Evolutionary conservation across 2,888 invertebrate species (phyloP).

Genomic region (Magallana nippona): DNA sequence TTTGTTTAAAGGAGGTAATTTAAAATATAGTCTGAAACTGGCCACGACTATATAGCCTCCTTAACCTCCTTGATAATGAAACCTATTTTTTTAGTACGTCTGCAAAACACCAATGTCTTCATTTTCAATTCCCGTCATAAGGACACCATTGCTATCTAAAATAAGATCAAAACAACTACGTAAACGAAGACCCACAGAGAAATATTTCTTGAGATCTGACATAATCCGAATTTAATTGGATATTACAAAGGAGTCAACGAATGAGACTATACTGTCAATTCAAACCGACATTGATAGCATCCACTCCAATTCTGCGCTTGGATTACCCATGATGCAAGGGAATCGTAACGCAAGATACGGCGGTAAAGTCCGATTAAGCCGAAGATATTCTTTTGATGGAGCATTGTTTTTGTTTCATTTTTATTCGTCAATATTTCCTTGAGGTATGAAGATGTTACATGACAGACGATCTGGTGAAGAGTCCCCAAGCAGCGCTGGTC

Average conservation of each 20-base stretch:
- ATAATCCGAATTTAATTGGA: constrained; percentile 33
- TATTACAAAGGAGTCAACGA: not conserved
- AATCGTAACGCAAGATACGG: not conserved
- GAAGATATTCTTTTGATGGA: not conserved
- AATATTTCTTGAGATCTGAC: constrained; percentile 17
- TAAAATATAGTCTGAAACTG: too few relatives aligned
- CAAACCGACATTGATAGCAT: not conserved
- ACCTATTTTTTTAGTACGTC: not conserved
- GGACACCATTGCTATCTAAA: not conserved
- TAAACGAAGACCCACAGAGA: not conserved
- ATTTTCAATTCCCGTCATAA: not conserved
- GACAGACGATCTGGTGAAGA: constrained; percentile 1
- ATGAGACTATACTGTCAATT: not conserved
- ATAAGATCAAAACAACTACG: not conserved
- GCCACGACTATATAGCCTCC: too few relatives aligned
- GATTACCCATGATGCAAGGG: constrained; percentile 13
- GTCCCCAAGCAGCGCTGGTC: not conserved
- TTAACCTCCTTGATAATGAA: too few relatives aligned
- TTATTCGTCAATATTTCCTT: constrained; percentile 4
- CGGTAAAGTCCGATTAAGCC: not conserved
- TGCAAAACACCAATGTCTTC: not conserved
- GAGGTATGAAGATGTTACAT: constrained; percentile 24
- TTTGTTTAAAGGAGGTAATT: too few relatives aligned
- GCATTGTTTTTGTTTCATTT: constrained; percentile 20
- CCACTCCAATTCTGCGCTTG: not conserved